A percentile compares a stretch with the other conserved stretches of the same genome.
phyloP scores from a whole-genome alignment of 1,140 invertebrate species.

The Drosophila rhopaloa region DNA sequence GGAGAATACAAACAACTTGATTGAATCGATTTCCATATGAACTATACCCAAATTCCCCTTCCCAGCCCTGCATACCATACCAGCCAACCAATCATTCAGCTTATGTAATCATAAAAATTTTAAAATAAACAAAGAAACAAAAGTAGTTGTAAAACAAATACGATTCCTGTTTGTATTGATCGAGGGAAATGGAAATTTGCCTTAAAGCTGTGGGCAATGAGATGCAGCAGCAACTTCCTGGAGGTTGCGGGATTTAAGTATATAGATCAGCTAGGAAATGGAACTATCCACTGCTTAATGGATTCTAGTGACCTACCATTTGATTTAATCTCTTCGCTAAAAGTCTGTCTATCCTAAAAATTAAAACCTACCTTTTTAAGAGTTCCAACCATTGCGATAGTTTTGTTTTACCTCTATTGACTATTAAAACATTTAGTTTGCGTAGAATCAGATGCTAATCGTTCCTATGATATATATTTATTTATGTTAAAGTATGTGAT shows the following conservation, averaged over 20 bases:
- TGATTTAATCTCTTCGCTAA: background rate
- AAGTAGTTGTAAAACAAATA: constrained; percentile 61
- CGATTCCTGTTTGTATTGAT: background rate
- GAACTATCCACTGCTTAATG: too few relatives aligned
- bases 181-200: background rate
- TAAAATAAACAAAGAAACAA: constrained; percentile 63
- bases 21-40: constrained; percentile 27
- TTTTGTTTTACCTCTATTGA: too few relatives aligned
- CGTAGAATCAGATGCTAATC: too few relatives aligned
- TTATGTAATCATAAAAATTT: constrained; percentile 69
- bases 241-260: background rate
- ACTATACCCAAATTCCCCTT: constrained; percentile 9
- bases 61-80: constrained; percentile 21
- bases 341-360: too few relatives aligned
- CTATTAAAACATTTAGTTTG: too few relatives aligned
- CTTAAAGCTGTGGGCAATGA: background rate
- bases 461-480: too few relatives aligned
- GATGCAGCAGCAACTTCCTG: too few relatives aligned
- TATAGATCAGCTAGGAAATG: background rate
- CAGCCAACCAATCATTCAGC: constrained; percentile 54
- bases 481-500: too few relatives aligned
- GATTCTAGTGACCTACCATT: background rate
- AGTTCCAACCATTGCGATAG: too few relatives aligned
- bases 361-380: too few relatives aligned
- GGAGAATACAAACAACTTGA: constrained; percentile 29